Evolutionary conservation across 2,888 invertebrate genomes (phyloP).

Genomic region (Eupithecia centaureata): DNA sequence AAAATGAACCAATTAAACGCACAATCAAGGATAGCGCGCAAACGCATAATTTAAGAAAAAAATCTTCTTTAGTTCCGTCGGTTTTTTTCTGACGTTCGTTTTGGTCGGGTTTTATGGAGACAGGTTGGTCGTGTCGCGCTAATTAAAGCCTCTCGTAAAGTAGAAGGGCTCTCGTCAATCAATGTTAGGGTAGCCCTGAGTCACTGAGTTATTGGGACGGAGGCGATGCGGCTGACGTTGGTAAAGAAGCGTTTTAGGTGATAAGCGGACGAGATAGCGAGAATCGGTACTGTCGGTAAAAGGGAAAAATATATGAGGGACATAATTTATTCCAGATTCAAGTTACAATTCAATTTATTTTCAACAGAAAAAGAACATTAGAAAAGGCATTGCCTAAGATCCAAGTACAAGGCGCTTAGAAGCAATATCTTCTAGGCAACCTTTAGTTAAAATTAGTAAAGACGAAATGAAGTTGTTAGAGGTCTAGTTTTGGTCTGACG

Average conservation of each 20-base stretch:
- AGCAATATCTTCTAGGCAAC: no score
- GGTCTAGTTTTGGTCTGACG: no score
- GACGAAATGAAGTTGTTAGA: no score
- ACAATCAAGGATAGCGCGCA: constrained; percentile 33
- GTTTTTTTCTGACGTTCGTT: constrained; percentile 26
- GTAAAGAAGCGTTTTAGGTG: constrained; percentile 16
- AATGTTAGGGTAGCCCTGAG: constrained; percentile 64
- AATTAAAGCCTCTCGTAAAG: constrained; percentile 77
- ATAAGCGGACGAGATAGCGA: background rate
- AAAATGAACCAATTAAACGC: constrained; percentile 32
- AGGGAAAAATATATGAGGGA: background rate
- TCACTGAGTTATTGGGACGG: constrained; percentile 61
- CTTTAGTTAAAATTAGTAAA: no score
- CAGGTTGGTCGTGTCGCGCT: constrained; percentile 66
- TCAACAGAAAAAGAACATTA: no score
- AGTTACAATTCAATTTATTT: no score
- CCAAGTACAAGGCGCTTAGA: no score
- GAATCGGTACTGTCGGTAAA: background rate
- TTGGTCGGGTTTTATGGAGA: constrained; percentile 58
- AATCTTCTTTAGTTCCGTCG: constrained; percentile 25
- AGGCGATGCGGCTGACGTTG: constrained; percentile 37
- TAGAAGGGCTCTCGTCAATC: constrained; percentile 73
- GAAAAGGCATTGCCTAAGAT: no score
- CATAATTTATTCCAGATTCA: no score
- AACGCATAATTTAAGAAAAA: constrained; percentile 30